These are phyloP conservation scores for Aporophyla lueneburgensis DNA, from an alignment of 2,888 invertebrate species.

Conservation along the genomic window DNA sequence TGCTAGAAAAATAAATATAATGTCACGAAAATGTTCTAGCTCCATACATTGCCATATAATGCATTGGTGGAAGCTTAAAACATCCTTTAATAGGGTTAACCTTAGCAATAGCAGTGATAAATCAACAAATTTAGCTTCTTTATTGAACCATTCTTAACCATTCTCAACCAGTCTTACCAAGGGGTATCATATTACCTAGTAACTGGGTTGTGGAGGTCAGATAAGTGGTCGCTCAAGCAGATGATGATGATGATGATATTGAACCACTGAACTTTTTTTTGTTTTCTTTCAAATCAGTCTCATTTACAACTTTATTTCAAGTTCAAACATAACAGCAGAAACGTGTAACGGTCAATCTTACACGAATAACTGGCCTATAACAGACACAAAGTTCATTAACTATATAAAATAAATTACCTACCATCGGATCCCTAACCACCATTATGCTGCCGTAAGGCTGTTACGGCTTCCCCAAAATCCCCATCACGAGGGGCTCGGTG, in stretches of 20 bases:
- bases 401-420: conserved; percentile 48
- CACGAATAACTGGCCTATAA: not conserved
- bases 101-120: not conserved
- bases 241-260: no score
- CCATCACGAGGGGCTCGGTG: conserved; percentile 72
- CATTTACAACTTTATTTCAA: not conserved
- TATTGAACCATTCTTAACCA: no score
- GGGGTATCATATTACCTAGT: no score
- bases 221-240: no score
- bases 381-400: conserved; percentile 30
- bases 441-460: conserved; percentile 44
- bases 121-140: not conserved
- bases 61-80: no score
- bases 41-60: no score
- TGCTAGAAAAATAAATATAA: no score
- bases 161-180: no score
- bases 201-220: no score
- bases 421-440: conserved; percentile 47
- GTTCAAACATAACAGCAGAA: not conserved
- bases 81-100: not conserved
- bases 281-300: no score
- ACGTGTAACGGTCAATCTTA: not conserved
- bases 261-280: no score
- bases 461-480: conserved; percentile 67
- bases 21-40: no score